Base-by-base conservation (phyloP, 1,140 invertebrate genomes). In the Conus ventricosus region DNA sequence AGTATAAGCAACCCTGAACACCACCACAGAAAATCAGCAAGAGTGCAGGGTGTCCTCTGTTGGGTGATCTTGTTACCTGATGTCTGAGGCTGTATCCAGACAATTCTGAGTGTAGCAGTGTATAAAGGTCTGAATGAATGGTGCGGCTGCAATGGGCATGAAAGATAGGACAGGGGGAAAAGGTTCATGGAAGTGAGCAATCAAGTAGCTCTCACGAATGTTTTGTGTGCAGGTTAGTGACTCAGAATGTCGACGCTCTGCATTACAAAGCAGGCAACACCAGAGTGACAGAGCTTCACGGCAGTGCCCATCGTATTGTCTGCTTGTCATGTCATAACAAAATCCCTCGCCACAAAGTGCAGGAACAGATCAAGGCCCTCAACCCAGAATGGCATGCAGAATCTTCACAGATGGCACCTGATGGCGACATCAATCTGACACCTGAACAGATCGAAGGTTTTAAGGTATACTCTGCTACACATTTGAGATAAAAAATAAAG, bases 201-300 rank as follows among this genome's bases (percentile, higher is more conserved):
- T 39, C 39, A 39, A 39, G 39, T 1, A 39, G 39, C 39, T 39
- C 39, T 39, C 39, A 39, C 39, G 39, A 39, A 39, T 39, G 57
- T 60, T 60, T 60, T 60, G 57, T 53, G 27, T 27, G 39, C 25
- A 87, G n/a, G 93, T 76, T 95, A 10, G 97, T 99, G 7, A 99
- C 99, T 4, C 99, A 99, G 95, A 99, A 99, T 96, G 98, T 99
- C 4, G 99, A 99, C 94, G 96, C 97, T 88, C 95, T 99, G 13
- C 99, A 99, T 95, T 95, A 96, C 23, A 99, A 99, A 95, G 99
- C 99, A 54, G 98, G 98, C 15, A 98, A 97, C 92, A 95, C 96
- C 89, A 97, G 97, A 92, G 96, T 99, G 0, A 97, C 98, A 80
- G 99, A 99, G 95, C 96, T 99, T 6, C 99, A 99, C 96, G 99